phyloP scores from a whole-genome alignment of 2,888 invertebrate genomes.

The Odontocerum albicorne region DNA sequence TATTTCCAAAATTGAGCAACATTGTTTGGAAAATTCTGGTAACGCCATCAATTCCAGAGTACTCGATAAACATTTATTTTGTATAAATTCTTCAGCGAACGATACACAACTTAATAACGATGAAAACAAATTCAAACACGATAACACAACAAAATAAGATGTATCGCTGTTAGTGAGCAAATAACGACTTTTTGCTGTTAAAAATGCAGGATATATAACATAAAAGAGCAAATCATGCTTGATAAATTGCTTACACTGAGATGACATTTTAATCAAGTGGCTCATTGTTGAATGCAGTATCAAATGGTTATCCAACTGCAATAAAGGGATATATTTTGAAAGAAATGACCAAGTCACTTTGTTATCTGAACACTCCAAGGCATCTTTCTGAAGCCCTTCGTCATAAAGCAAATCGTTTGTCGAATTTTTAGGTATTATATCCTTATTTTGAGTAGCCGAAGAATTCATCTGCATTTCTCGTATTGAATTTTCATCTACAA shows the following conservation, averaged over 20 bases:
- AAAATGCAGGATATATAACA: conserved; percentile 63
- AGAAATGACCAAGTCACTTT: conserved; percentile 59
- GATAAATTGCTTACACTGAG: conserved; percentile 56
- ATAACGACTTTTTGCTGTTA: conserved; percentile 56
- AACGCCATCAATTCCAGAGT: conserved; percentile 57
- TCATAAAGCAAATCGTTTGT: conserved; percentile 13
- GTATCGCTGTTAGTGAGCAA: conserved; percentile 51
- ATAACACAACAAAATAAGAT: conserved; percentile 59
- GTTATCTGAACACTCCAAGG: conserved; percentile 39
- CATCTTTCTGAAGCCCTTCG: conserved; percentile 5
- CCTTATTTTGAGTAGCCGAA: conserved; percentile 5
- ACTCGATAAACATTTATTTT: conserved; percentile 59
- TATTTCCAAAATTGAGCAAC: conserved; percentile 63
- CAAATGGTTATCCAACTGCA: conserved; percentile 57
- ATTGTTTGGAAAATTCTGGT: conserved; percentile 58
- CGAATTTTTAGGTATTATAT: conserved; percentile 5
- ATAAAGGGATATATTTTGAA: conserved; percentile 58
- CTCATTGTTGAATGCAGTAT: conserved; percentile 60
- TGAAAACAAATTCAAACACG: conserved; percentile 62
- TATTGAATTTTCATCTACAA: neutral
- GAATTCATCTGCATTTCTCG: neutral
- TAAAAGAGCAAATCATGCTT: conserved; percentile 60
- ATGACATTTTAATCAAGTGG: conserved; percentile 61
- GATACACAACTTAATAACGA: conserved; percentile 57
- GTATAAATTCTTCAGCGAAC: conserved; percentile 62